Base-by-base conservation (phyloP, 35 echinoderm and acorn worm genomes). In the Lytechinus variegatus region DNA sequence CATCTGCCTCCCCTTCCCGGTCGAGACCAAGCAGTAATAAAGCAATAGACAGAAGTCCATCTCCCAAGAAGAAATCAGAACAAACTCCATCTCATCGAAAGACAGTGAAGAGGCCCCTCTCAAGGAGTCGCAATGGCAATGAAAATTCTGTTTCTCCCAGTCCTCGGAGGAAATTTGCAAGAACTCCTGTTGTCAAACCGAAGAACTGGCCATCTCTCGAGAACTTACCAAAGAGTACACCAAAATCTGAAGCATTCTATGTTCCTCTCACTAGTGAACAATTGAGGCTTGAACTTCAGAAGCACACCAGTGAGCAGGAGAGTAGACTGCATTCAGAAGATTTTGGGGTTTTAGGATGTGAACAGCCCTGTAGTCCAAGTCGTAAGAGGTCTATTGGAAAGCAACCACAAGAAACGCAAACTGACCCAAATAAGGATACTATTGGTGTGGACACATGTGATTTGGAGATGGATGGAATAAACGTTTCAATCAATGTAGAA, bases 191-290 rank as follows among this genome's bases (percentile, higher is more conserved):
- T 14, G 92, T 93, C 53, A 93, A 93, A 57, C 92, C 87, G 52
- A 94, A 95, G 24, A 91, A 95, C 24, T 96, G 94, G 96, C 89
- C 93, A 54, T 96, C 96, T 6, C n/a, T 96, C 54, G 96, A 96
- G 29, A 52, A 61, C 29, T 79, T 96, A 53, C 96, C 96, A 12
- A 95, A 95, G 61, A 87, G 89, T 61, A 95, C 94, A 27, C 16
- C 54, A 13, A 87, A 55, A 16, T 95, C 93, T 28, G 94, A 96
- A 95, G 96, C 96, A 9, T 96, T 95, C 89, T 96, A 61, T 95
- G 87, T 96, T 28, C 53, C 55, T 88, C 56, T 55, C 12, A 87
- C 94, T 12, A 96, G 86, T 29, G 54, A 90, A 52, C 27, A 86
- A 10, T 57, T 52, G 56, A 95, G 94, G 28, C 27, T 89, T 87